Percentiles rank a stretch among this genome's conserved stretches.
These are phyloP conservation scores for Redunca redunca DNA, from an alignment of 2,113 vertebrate genomes.

Conservation along the genomic window DNA sequence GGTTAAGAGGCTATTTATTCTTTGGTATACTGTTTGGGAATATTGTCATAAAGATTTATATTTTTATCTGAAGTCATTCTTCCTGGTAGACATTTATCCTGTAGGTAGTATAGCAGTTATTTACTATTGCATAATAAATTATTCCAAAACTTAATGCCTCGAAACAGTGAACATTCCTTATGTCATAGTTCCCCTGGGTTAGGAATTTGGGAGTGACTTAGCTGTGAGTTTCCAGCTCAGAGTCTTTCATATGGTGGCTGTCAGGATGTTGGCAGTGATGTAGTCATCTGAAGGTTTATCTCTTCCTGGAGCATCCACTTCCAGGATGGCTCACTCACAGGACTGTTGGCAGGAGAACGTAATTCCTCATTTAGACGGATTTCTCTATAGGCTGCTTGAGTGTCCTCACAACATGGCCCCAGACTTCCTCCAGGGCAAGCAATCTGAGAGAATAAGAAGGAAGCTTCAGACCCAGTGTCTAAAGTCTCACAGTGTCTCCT, in stretches of 20 bases:
- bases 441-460: neutral
- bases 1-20: neutral
- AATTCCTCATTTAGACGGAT: neutral
- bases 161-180: neutral
- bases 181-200: neutral
- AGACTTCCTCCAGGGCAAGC: neutral
- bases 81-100: conserved; percentile 12
- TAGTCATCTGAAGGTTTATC: neutral
- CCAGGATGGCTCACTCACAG: neutral
- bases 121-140: neutral
- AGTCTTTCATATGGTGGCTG: neutral
- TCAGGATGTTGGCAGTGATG: neutral
- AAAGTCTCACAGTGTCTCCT: neutral
- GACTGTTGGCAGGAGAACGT: neutral
- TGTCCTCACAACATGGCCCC: neutral
- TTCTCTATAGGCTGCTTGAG: neutral
- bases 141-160: neutral
- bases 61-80: neutral
- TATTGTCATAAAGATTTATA: neutral
- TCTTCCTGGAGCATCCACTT: neutral
- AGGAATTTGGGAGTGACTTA: neutral
- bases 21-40: neutral
- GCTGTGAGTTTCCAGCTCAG: neutral
- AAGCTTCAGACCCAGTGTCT: neutral
- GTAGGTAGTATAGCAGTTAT: neutral